These are phyloP conservation scores for Ichneumoninae sp. DNA, from an alignment of 2,888 invertebrate species.

Conservation along the genomic window DNA sequence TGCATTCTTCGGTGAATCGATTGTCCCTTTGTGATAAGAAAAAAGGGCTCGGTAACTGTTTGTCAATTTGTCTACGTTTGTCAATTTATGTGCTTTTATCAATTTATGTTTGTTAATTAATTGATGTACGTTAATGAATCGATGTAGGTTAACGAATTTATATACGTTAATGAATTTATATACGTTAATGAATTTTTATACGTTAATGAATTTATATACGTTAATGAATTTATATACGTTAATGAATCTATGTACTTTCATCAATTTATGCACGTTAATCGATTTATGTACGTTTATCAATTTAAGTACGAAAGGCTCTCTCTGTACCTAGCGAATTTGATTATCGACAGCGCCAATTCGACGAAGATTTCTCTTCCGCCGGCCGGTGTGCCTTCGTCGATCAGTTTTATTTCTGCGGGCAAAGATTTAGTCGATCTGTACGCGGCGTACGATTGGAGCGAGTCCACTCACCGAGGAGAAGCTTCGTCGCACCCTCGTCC, in stretches of 20 bases:
- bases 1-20: slow-evolving; percentile 72
- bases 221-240: too few species aligned
- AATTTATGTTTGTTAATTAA: too few species aligned
- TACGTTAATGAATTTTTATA: too few species aligned
- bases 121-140: background rate
- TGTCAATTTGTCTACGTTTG: background rate
- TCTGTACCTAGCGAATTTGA: slow-evolving; percentile 76
- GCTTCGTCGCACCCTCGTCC: slow-evolving; percentile 70
- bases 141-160: too few species aligned
- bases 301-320: slow-evolving; percentile 1
- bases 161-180: background rate
- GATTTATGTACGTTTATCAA: too few species aligned
- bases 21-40: slow-evolving; percentile 69
- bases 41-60: slow-evolving; percentile 6
- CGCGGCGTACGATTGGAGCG: slow-evolving; percentile 47
- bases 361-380: slow-evolving; percentile 69
- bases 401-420: slow-evolving; percentile 70
- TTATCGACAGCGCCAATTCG: slow-evolving; percentile 75
- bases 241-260: too few species aligned
- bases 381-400: slow-evolving; percentile 48
- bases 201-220: too few species aligned
- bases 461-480: slow-evolving; percentile 74
- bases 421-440: slow-evolving; percentile 26
- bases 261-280: too few species aligned
- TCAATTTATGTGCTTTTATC: too few species aligned